Evolutionary conservation across 2,113 vertebrate species (phyloP).

Genomic region (Glaucomys volans): DNA sequence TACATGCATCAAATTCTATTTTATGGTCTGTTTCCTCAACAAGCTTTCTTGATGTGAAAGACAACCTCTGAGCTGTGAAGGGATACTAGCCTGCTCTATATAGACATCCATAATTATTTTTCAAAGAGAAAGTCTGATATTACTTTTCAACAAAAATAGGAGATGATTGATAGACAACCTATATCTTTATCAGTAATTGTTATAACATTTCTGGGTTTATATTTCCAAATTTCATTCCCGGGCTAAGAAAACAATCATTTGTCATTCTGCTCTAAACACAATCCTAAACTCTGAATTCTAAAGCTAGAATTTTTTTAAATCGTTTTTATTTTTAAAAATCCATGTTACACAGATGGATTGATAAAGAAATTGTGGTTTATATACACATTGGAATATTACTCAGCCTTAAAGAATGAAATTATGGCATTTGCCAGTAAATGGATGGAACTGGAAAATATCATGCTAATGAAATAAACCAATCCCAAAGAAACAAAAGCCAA

Average conservation of each 20-base stretch:
- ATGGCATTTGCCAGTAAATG: too few species aligned
- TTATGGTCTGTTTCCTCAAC: background rate
- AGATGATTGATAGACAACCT: background rate
- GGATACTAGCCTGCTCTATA: background rate
- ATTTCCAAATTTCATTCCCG: constrained; percentile 18
- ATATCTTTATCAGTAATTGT: constrained; percentile 38
- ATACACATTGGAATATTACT: too few species aligned
- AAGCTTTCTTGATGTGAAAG: background rate
- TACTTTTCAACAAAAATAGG: constrained; percentile 51
- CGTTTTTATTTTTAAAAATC: background rate
- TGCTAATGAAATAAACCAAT: too few species aligned
- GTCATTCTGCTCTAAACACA: constrained; percentile 18
- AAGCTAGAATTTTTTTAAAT: background rate
- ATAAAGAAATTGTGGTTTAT: too few species aligned
- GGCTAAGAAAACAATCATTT: background rate
- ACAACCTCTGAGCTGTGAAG: background rate
- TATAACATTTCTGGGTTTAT: background rate
- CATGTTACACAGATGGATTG: background rate
- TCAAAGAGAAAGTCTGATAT: constrained; percentile 15
- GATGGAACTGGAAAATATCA: too few species aligned
- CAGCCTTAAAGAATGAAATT: too few species aligned
- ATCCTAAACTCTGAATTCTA: background rate
- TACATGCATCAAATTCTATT: background rate
- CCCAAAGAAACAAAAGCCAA: too few species aligned
- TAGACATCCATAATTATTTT: background rate